phyloP scores from a whole-genome alignment of 2,888 invertebrate genomes.

The Adelphocoris suturalis region DNA sequence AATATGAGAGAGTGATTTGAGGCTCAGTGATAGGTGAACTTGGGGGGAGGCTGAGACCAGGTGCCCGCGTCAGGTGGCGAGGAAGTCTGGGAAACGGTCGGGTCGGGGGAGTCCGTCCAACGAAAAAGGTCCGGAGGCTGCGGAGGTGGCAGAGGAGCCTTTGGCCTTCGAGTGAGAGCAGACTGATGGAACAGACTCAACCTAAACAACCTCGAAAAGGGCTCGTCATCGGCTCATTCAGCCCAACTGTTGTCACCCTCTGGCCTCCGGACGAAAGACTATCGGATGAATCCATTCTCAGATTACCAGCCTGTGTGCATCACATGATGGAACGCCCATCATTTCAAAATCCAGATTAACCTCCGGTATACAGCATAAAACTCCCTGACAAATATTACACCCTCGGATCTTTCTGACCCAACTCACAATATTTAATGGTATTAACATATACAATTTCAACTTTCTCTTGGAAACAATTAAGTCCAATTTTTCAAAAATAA shows the following conservation, averaged over 20 bases:
- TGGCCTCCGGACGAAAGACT: not conserved
- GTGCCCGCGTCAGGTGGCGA: conserved; percentile 71
- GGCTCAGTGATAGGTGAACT: conserved; percentile 68
- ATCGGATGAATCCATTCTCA: not conserved
- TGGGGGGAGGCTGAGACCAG: conserved; percentile 54
- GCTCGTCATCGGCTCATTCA: conserved; percentile 30
- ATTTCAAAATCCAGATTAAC: not conserved
- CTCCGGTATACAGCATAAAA: not conserved
- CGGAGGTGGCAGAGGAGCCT: not conserved
- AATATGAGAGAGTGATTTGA: conserved; percentile 61
- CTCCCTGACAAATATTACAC: not conserved
- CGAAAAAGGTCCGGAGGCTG: conserved; percentile 36
- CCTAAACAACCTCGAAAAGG: conserved; percentile 10
- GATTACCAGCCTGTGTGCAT: not conserved
- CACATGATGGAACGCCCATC: not conserved
- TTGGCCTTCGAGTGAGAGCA: not conserved
- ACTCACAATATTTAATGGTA: no score
- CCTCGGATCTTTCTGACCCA: no score
- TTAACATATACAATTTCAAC: no score
- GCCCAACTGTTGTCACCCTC: conserved; percentile 36
- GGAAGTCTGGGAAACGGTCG: conserved; percentile 69
- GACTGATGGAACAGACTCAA: conserved; percentile 1
- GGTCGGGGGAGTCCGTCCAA: not conserved
- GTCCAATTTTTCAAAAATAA: no score
- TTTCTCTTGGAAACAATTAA: no score